Conservation (phyloP, 2,888 invertebrate species). For the Polyommatus icarus region DNA sequence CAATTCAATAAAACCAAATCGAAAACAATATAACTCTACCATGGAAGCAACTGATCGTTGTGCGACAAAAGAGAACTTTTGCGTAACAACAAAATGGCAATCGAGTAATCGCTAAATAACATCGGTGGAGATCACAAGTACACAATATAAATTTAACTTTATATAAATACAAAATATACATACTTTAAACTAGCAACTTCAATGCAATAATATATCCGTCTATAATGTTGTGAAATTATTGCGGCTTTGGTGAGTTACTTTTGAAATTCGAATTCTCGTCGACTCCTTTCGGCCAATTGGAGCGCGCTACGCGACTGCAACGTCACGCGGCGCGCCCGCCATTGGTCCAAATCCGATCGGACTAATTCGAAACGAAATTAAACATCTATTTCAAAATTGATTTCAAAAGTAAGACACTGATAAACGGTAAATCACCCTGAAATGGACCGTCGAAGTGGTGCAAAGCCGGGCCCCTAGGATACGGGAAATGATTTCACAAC, state of each 20-base stretch:
- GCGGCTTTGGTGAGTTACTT: slow-evolving; percentile 35
- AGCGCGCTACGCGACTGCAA: not conserved
- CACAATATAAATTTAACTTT: slow-evolving; percentile 68
- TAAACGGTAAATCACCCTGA: slow-evolving; percentile 17
- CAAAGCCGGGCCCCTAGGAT: slow-evolving; percentile 26
- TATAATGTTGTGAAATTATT: slow-evolving; percentile 76
- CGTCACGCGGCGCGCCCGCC: not conserved
- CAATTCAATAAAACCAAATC: slow-evolving; percentile 64
- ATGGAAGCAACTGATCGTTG: slow-evolving; percentile 74
- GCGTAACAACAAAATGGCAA: slow-evolving; percentile 76
- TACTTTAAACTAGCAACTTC: slow-evolving; percentile 71
- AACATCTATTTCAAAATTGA: slow-evolving; percentile 23
- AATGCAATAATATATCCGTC: slow-evolving; percentile 70
- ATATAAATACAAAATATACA: slow-evolving; percentile 80
- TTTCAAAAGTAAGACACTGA: slow-evolving; percentile 29
- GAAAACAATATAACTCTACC: slow-evolving; percentile 65
- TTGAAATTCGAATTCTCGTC: slow-evolving; percentile 30
- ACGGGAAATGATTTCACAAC: slow-evolving; percentile 52
- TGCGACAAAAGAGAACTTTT: slow-evolving; percentile 64
- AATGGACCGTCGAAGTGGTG: slow-evolving; percentile 11
- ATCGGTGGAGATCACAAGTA: slow-evolving; percentile 81
- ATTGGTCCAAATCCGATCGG: slow-evolving; percentile 2
- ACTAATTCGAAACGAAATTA: slow-evolving; percentile 20
- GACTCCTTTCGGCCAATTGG: slow-evolving; percentile 9
- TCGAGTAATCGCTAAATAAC: slow-evolving; percentile 76